Percentiles rank a stretch among this genome's conserved stretches.
These are phyloP conservation scores for Poecile montanus DNA, from an alignment of 2,797 vertebrate species.

Conservation along the genomic window DNA sequence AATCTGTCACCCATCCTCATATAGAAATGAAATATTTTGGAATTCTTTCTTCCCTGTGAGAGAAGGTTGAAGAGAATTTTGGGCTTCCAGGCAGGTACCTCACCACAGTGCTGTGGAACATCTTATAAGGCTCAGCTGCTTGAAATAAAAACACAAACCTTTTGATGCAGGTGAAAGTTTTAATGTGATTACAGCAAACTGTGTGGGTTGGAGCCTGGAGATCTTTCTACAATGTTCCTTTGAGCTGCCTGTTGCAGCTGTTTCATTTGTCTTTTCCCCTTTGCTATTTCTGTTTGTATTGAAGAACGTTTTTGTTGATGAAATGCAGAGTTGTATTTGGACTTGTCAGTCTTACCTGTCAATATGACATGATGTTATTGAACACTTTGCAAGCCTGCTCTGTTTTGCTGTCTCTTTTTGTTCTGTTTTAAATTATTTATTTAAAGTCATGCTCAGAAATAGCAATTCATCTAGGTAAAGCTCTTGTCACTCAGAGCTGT, in stretches of 20 bases:
- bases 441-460: not conserved
- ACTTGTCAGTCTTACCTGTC: constrained; percentile 27
- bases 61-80: not conserved
- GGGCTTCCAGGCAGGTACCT: not conserved
- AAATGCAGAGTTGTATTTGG: constrained; percentile 7
- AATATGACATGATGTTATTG: not conserved
- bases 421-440: not conserved
- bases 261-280: not conserved
- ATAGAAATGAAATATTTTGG: not conserved
- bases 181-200: not conserved
- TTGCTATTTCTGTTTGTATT: not conserved
- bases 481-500: not conserved
- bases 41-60: not conserved
- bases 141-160: not conserved
- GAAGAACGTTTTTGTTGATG: not conserved
- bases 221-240: fast-evolving
- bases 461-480: not conserved
- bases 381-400: not conserved
- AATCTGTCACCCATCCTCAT: not conserved
- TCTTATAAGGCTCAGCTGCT: not conserved
- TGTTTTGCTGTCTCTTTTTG: not conserved
- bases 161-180: not conserved
- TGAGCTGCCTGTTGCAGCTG: not conserved
- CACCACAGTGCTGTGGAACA: fast-evolving
- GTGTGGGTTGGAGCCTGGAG: not conserved